phyloP scores from a whole-genome alignment of 2,113 vertebrate genomes.

The Triplophysa dalaica region DNA sequence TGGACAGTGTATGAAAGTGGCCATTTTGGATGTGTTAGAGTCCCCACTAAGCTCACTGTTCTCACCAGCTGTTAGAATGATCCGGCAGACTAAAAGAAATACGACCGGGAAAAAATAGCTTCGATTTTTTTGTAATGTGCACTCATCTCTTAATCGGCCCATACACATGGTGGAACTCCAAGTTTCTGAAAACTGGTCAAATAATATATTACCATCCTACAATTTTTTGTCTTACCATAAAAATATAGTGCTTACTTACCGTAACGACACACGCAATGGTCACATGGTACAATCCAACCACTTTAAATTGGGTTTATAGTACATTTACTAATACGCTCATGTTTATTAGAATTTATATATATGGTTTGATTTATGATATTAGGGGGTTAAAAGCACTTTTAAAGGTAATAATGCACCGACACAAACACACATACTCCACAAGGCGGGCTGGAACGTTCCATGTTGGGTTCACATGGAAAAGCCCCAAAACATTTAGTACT shows the following conservation, averaged over 20 bases:
- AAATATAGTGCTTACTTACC: not conserved
- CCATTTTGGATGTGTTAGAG: slow-evolving; percentile 40
- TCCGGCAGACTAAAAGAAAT: slow-evolving; percentile 6
- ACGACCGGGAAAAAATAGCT: slow-evolving; percentile 42
- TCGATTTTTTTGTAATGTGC: slow-evolving; percentile 58
- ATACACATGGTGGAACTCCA: slow-evolving; percentile 49
- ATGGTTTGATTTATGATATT: not conserved
- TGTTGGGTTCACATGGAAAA: not conserved
- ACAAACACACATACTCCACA: slow-evolving; percentile 21
- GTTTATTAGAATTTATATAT: not conserved
- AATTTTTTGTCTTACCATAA: not conserved
- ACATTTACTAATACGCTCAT: not conserved
- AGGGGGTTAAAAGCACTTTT: not conserved
- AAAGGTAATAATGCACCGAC: not conserved
- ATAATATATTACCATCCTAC: slow-evolving; percentile 43
- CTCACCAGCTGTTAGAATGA: slow-evolving; percentile 38
- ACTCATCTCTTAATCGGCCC: slow-evolving; percentile 62
- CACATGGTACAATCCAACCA: not conserved
- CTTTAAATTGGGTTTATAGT: not conserved
- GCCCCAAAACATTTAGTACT: slow-evolving; percentile 2
- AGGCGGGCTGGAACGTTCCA: not conserved
- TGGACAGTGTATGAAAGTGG: slow-evolving; percentile 44
- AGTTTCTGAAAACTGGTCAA: slow-evolving; percentile 16
- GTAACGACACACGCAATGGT: not conserved
- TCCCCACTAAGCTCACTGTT: slow-evolving; percentile 52